Conservation (phyloP, 1,140 invertebrate genomes). For the Neocloeon triangulifer region DNA sequence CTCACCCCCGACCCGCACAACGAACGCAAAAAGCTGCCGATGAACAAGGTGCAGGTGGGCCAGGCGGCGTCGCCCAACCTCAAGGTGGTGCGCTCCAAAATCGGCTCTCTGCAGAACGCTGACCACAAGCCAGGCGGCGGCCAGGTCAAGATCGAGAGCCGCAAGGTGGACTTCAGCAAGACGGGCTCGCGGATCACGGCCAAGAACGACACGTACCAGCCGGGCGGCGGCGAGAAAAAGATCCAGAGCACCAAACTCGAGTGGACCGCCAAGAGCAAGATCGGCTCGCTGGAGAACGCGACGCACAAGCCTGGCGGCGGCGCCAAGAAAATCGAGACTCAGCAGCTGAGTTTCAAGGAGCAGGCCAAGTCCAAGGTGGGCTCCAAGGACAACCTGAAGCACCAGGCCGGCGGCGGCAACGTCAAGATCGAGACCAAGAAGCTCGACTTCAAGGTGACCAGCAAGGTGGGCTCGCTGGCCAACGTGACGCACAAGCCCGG, state of each 20-base stretch:
- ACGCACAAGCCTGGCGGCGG: slow-evolving; percentile 78
- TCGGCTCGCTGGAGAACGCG: slow-evolving; percentile 86
- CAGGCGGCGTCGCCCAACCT: slow-evolving; percentile 74
- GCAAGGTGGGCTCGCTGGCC: slow-evolving; percentile 76
- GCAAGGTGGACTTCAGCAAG: slow-evolving; percentile 64
- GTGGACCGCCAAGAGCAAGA: slow-evolving; percentile 83
- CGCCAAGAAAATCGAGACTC: slow-evolving; percentile 73
- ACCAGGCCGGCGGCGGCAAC: slow-evolving; percentile 67
- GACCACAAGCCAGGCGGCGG: slow-evolving; percentile 80
- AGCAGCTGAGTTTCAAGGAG: slow-evolving; percentile 78
- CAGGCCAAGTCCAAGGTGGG: slow-evolving; percentile 81
- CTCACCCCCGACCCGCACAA: too few relatives aligned
- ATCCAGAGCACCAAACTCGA: slow-evolving; percentile 65
- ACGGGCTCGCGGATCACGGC: slow-evolving; percentile 62
- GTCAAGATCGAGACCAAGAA: slow-evolving; percentile 79
- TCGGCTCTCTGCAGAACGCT: slow-evolving; percentile 82
- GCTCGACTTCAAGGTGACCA: slow-evolving; percentile 46
- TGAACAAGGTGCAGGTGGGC: slow-evolving; percentile 85
- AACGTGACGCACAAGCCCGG: slow-evolving; percentile 85
- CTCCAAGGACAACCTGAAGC: slow-evolving; percentile 76
- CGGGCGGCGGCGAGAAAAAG: slow-evolving; percentile 81
- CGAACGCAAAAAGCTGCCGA: too few relatives aligned
- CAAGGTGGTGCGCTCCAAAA: slow-evolving; percentile 77
- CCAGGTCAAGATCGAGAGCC: slow-evolving; percentile 70
- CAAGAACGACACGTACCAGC: slow-evolving; percentile 74